Base-by-base conservation (phyloP, 2,113 vertebrate species). In the Bombycilla garrulus region DNA sequence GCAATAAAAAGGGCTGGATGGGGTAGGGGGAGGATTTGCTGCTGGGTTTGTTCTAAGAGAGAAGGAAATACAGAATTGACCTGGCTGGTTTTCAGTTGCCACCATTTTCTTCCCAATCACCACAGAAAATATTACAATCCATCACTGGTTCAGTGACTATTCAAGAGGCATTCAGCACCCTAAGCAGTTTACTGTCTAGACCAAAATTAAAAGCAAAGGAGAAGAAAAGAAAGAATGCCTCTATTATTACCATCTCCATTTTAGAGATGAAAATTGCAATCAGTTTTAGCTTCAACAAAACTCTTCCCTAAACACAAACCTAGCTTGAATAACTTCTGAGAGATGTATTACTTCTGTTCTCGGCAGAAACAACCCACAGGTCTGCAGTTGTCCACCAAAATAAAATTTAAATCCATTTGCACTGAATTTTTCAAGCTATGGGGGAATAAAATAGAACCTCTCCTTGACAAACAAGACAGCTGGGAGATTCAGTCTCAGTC, bases 21-120 rank as follows among this genome's bases (percentile, higher is more conserved):
- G 12, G n/a, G 10, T 7, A 13, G 23, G 4, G 10, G 25, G 4
- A 44, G 16, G n/a, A 53, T 15, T 72, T 1, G 0, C 3, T 5
- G 35, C 7, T 79, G 65, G 15, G 31, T 67, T 76, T 79, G 9
- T 40, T 80, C 64, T 48, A 78, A 78, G 8, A 84, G 16, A 57
- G 28, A 54, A 1, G 50, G 50, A 87, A 87, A 65, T 7, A 53
- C 10, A 36, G 76, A 86, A 81, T 0, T 38, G 57, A 33, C n/a
- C 38, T n/a, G 24, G 38, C 44, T 78, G 51, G 9, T 38, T 65
- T 44, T 40, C 62, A 69, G 31, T 20, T 51, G 61, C 35, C 61
- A 77, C 0, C 3, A 29, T 58, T 81, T 84, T 73, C 54, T 45
- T 81, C 19, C 16, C 56, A 58, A 11, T 17, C 33, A 64, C 16